Evolutionary conservation across 2,797 vertebrate species (phyloP).

Genomic region (Pipistrellus pipistrellus): DNA sequence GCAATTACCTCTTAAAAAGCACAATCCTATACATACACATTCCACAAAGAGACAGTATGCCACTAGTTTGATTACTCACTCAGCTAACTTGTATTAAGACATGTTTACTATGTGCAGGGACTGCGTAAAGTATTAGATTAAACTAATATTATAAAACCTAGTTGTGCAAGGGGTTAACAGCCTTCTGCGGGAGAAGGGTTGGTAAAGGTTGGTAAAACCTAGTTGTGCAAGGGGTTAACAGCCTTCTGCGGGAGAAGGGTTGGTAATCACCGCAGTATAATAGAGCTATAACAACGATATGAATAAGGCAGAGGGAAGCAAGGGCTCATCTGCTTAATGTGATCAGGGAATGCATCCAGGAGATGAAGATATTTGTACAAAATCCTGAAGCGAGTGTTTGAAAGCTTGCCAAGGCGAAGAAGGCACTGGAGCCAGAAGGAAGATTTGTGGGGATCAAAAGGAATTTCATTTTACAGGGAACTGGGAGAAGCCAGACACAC

Average conservation of each 20-base stretch:
- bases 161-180: background rate
- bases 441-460: background rate
- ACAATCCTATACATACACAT: background rate
- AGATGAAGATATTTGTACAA: constrained; percentile 4
- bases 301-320: background rate
- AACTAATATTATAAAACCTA: background rate
- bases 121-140: background rate
- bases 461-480: background rate
- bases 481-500: background rate
- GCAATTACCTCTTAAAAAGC: background rate
- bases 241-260: background rate
- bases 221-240: background rate
- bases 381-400: constrained; percentile 11
- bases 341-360: background rate
- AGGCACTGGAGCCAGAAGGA: background rate
- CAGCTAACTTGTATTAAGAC: background rate
- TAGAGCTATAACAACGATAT: background rate
- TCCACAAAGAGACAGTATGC: background rate
- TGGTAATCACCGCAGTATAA: background rate
- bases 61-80: background rate
- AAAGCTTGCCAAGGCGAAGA: background rate
- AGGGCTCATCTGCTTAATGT: background rate
- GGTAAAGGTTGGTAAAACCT: background rate
- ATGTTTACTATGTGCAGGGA: background rate
- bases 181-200: background rate